Evolutionary conservation across 2,797 vertebrate species (phyloP).

Genomic region (Channallabes apus): DNA sequence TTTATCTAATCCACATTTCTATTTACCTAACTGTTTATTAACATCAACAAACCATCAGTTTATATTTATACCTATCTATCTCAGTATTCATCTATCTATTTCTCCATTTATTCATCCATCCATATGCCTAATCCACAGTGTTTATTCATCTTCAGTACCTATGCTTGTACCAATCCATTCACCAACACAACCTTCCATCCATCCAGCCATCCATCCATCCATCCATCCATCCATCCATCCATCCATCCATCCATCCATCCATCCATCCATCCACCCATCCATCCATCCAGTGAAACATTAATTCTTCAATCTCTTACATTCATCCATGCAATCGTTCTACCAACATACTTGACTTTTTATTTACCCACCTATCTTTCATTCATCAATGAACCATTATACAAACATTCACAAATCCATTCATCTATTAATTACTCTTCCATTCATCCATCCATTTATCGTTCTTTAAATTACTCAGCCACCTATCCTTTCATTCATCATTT

Average conservation of each 20-base stretch:
- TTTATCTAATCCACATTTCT: no score
- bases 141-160: neutral
- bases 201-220: neutral
- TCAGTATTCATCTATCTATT: neutral
- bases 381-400: neutral
- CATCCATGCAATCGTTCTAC: neutral
- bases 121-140: neutral
- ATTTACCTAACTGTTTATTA: no score
- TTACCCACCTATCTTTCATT: neutral
- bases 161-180: neutral
- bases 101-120: neutral
- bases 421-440: neutral
- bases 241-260: neutral
- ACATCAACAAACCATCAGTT: neutral
- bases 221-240: no score
- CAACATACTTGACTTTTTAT: neutral
- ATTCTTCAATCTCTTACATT: no score
- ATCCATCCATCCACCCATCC: no score
- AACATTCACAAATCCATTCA: neutral
- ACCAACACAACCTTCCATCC: no score
- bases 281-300: neutral
- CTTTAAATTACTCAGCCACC: neutral
- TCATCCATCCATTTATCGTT: neutral
- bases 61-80: neutral
- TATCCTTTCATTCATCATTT: neutral